A percentile compares a stretch with the other conserved stretches of the same genome.
These are phyloP conservation scores for Chrysochloris asiatica DNA, from an alignment of 2,113 vertebrate species.

Conservation along the genomic window DNA sequence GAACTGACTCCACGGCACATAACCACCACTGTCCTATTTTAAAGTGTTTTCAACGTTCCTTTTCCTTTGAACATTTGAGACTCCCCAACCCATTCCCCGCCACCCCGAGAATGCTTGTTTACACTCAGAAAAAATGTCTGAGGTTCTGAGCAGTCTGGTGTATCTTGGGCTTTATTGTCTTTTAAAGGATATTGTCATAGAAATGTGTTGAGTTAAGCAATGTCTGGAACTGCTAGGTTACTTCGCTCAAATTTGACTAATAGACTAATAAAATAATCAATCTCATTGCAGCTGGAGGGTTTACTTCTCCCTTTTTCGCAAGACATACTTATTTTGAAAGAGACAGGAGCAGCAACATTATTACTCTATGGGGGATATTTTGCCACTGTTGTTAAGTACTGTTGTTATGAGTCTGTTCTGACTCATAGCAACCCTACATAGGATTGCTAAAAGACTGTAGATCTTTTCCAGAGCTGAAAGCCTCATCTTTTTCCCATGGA, in stretches of 20 bases:
- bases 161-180: not conserved
- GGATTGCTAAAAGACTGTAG: too few relatives aligned
- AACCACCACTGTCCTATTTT: not conserved
- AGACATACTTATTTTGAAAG: slow-evolving; percentile 16
- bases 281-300: too few relatives aligned
- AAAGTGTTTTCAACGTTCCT: slow-evolving; percentile 11
- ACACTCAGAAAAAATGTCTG: slow-evolving; percentile 14
- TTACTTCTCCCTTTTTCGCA: too few relatives aligned
- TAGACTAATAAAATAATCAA: too few relatives aligned
- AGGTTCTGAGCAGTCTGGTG: not conserved
- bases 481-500: too few relatives aligned
- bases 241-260: not conserved
- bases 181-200: not conserved
- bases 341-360: not conserved
- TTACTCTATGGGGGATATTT: too few relatives aligned
- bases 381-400: too few relatives aligned
- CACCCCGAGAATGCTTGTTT: slow-evolving; percentile 32
- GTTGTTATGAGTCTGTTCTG: too few relatives aligned
- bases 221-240: slow-evolving; percentile 11
- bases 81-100: too few relatives aligned
- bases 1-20: too few relatives aligned
- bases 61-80: not conserved
- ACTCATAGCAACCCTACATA: too few relatives aligned
- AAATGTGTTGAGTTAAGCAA: not conserved
- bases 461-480: too few relatives aligned